phyloP scores from a whole-genome alignment of 2,888 invertebrate species.

The Automeris io region DNA sequence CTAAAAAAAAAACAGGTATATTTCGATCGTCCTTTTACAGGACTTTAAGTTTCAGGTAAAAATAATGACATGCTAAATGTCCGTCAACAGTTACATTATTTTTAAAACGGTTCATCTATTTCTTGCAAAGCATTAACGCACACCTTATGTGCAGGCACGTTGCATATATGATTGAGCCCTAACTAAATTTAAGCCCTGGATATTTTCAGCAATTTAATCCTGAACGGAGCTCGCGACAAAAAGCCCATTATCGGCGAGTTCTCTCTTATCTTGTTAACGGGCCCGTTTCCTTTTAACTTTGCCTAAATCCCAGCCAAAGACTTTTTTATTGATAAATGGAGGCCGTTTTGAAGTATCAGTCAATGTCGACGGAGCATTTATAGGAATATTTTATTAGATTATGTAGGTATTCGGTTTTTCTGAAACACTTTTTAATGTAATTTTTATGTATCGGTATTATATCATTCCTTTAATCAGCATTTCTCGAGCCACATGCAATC shows the following conservation, averaged over 20 bases:
- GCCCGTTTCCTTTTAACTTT: slow-evolving; percentile 56
- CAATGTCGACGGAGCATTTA: slow-evolving; percentile 26
- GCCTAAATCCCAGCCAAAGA: slow-evolving; percentile 35
- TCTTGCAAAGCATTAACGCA: no score
- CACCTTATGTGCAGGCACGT: no score
- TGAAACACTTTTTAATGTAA: background rate
- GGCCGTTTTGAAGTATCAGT: slow-evolving; percentile 34
- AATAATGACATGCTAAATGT: no score
- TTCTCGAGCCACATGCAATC: no score
- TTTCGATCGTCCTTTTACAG: no score
- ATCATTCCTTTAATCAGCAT: background rate
- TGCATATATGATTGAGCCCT: slow-evolving; percentile 11
- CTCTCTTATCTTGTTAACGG: slow-evolving; percentile 60
- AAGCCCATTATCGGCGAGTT: slow-evolving; percentile 52
- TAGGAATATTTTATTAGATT: slow-evolving; percentile 26
- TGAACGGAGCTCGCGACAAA: slow-evolving; percentile 46
- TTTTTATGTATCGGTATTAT: background rate
- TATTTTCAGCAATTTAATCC: slow-evolving; percentile 57
- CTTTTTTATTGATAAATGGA: slow-evolving; percentile 48
- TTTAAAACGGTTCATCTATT: no score
- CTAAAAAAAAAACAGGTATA: no score
- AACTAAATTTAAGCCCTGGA: slow-evolving; percentile 44
- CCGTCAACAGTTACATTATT: no score
- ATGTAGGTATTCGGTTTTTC: background rate
- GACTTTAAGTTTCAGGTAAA: no score